Conservation (phyloP, 2,888 invertebrate genomes). For the Netelia fuscicornis region DNA sequence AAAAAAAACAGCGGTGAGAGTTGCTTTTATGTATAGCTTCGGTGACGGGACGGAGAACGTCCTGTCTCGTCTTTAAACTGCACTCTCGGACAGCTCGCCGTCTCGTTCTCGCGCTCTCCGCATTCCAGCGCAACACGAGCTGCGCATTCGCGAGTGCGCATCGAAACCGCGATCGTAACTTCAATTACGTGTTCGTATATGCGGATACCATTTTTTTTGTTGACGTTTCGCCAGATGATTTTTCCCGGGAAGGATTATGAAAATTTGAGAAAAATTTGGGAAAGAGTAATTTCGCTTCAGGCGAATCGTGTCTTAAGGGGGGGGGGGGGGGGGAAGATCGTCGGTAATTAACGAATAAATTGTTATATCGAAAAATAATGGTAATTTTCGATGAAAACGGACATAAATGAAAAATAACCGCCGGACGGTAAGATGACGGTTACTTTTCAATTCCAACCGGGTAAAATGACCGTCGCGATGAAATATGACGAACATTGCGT, state of each 20-base stretch:
- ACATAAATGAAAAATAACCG: neutral
- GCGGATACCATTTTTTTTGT: neutral
- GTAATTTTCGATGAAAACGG: neutral
- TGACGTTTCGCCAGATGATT: neutral
- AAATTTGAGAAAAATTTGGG: neutral
- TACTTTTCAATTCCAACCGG: too few species aligned
- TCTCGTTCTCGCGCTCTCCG: constrained; percentile 33
- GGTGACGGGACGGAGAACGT: constrained; percentile 30
- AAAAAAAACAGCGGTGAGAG: constrained; percentile 44
- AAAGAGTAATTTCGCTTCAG: neutral
- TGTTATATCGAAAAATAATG: neutral
- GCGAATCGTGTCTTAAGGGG: too few species aligned
- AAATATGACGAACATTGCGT: too few species aligned
- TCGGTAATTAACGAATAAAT: neutral
- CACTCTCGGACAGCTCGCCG: constrained; percentile 25
- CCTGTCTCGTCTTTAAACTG: constrained; percentile 16
- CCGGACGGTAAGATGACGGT: too few species aligned
- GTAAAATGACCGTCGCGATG: too few species aligned
- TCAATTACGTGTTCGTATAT: constrained; percentile 24
- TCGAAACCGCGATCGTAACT: constrained; percentile 11
- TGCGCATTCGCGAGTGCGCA: neutral
- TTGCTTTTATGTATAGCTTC: constrained; percentile 34
- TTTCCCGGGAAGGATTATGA: neutral
- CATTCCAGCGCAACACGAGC: neutral
- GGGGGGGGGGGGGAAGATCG: too few species aligned